phyloP scores from a whole-genome alignment of 2,797 vertebrate species.

The Hippocampus kuda region DNA sequence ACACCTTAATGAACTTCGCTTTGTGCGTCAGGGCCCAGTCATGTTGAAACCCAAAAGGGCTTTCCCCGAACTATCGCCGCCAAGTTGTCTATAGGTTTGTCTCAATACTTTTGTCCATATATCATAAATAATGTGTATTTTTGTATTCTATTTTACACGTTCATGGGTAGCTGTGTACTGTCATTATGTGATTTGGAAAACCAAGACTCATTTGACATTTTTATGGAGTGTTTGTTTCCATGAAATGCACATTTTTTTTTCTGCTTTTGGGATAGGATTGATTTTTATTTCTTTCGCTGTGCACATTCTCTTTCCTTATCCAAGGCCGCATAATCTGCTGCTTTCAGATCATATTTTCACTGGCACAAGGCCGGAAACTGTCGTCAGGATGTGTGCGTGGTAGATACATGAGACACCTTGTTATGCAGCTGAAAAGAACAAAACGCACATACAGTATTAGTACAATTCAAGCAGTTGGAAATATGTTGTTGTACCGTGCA shows the following conservation, averaged over 20 bases:
- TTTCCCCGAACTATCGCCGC: background rate
- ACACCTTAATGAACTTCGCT: background rate
- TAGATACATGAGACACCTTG: background rate
- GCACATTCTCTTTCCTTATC: background rate
- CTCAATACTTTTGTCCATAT: background rate
- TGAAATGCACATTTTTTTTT: background rate
- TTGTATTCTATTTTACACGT: background rate
- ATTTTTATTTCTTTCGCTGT: conserved; percentile 4
- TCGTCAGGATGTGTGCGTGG: background rate
- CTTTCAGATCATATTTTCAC: background rate
- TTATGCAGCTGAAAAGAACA: background rate
- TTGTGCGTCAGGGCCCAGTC: background rate
- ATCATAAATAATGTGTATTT: conserved; percentile 1
- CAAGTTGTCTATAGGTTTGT: background rate
- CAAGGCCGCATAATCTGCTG: background rate
- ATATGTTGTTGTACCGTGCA: too few relatives aligned
- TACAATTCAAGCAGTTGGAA: background rate
- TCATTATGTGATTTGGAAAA: background rate
- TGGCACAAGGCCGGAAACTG: background rate
- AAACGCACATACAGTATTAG: background rate
- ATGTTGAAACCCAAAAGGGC: background rate
- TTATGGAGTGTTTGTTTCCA: conserved; percentile 1
- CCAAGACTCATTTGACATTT: conserved; percentile 1
- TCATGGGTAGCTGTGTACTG: background rate
- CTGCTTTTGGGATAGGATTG: background rate